A percentile compares a stretch with the other conserved stretches of the same genome.
phyloP scores from a whole-genome alignment of 2,797 vertebrate species.

The Peromyscus eremicus region DNA sequence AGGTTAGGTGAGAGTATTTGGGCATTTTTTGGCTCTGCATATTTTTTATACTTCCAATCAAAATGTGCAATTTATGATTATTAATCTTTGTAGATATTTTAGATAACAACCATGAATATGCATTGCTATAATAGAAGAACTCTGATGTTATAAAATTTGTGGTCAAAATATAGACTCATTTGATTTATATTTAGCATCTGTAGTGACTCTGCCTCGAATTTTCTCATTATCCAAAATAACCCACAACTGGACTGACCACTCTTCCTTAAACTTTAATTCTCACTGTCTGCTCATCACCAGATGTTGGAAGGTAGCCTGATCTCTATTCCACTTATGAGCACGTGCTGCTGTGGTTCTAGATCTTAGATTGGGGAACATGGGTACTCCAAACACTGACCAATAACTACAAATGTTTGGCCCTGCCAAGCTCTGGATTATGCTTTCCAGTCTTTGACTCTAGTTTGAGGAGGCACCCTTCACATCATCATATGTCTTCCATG shows the following conservation, averaged over 20 bases:
- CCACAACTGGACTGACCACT: background rate
- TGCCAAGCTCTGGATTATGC: background rate
- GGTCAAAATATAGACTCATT: background rate
- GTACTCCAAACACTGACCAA: background rate
- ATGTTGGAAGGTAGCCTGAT: background rate
- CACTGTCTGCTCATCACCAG: background rate
- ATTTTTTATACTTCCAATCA: background rate
- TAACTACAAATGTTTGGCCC: background rate
- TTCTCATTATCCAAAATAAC: background rate
- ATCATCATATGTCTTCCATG: background rate
- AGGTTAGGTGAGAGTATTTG: background rate
- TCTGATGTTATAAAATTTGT: background rate
- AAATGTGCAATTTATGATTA: background rate
- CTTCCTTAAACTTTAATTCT: background rate
- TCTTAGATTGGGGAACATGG: background rate
- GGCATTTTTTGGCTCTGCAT: background rate
- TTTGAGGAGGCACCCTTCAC: background rate
- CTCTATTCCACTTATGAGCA: background rate
- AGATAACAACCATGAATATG: background rate
- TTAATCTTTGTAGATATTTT: background rate
- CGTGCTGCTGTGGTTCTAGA: background rate
- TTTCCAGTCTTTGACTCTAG: background rate
- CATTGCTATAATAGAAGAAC: background rate
- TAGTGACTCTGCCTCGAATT: background rate
- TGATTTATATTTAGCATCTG: constrained; percentile 12